Percentiles rank a stretch among this genome's conserved stretches.
These are phyloP conservation scores for Ceratosolen fusciceps DNA, from an alignment of 1,140 invertebrate species.

Conservation along the genomic window DNA sequence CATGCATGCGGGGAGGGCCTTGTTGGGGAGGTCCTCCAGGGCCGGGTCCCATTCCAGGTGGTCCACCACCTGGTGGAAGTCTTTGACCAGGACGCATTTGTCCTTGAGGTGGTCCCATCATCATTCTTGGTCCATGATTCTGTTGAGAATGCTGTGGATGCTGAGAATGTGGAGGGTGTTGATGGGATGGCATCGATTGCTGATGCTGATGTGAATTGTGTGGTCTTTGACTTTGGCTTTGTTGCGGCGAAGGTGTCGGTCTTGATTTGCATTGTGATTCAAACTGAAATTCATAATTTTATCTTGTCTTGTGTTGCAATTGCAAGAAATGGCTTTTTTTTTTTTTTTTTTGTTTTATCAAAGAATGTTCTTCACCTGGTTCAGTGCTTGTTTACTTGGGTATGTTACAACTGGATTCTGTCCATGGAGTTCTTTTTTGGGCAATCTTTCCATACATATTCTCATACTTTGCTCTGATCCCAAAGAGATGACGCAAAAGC, in stretches of 20 bases:
- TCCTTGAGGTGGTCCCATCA: constrained; percentile 78
- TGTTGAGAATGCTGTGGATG: constrained; percentile 72
- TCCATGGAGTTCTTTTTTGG: constrained; percentile 95
- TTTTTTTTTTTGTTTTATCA: no score
- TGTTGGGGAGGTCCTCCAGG: constrained; percentile 70
- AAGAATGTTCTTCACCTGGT: constrained; percentile 64
- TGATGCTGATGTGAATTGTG: constrained; percentile 72
- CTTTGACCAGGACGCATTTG: constrained; percentile 73
- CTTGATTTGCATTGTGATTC: constrained; percentile 92
- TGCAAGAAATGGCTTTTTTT: no score
- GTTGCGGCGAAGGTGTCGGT: constrained; percentile 80
- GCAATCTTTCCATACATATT: constrained; percentile 91
- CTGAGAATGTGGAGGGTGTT: constrained; percentile 71
- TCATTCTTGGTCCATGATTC: constrained; percentile 77
- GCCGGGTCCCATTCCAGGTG: constrained; percentile 77
- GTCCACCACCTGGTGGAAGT: constrained; percentile 69
- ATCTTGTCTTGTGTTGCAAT: no score
- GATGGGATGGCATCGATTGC: constrained; percentile 69
- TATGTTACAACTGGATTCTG: constrained; percentile 94
- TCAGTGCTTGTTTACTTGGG: constrained; percentile 92
- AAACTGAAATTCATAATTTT: constrained; percentile 75
- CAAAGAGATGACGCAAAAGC: constrained; percentile 93
- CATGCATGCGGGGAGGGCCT: constrained; percentile 75
- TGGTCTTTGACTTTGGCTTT: constrained; percentile 70
- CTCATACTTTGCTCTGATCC: constrained; percentile 93